phyloP scores from a whole-genome alignment of 2,797 vertebrate species.

The Gadopsis bispinosus region DNA sequence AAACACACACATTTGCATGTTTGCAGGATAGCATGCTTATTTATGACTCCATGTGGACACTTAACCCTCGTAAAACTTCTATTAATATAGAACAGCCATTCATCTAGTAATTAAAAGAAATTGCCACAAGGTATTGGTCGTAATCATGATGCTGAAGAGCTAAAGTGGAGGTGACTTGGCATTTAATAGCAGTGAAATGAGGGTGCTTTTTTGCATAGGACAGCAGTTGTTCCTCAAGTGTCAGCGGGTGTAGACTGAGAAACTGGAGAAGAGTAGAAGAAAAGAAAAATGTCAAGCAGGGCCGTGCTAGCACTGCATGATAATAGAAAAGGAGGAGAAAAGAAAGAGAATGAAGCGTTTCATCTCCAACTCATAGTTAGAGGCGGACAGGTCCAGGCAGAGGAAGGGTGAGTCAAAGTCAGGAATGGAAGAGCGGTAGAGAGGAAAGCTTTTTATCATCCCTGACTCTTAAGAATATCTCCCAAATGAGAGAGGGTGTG shows the following conservation, averaged over 20 bases:
- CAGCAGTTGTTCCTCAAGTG: conserved; percentile 79
- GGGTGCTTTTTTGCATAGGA: conserved; percentile 66
- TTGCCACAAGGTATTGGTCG: conserved; percentile 50
- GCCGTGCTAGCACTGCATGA: conserved; percentile 69
- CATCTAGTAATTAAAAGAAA: conserved; percentile 64
- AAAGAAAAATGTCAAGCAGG: conserved; percentile 78
- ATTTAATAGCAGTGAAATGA: conserved; percentile 56
- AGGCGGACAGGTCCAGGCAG: conserved; percentile 74
- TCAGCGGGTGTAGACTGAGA: conserved; percentile 73
- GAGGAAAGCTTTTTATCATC: conserved; percentile 83
- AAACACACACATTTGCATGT: conserved; percentile 42
- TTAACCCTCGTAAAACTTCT: conserved; percentile 61
- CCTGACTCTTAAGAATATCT: conserved; percentile 83
- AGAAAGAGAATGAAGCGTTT: conserved; percentile 74
- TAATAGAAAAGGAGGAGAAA: conserved; percentile 71
- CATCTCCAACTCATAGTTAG: conserved; percentile 77
- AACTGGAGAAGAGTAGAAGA: conserved; percentile 65
- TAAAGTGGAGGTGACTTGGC: conserved; percentile 66
- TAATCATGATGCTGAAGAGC: conserved; percentile 51
- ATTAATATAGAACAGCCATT: conserved; percentile 61
- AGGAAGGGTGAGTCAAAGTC: conserved; percentile 84
- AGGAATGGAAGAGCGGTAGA: conserved; percentile 70
- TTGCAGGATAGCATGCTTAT: conserved; percentile 33
- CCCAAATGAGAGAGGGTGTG: conserved; percentile 80
- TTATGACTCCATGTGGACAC: conserved; percentile 41